These are phyloP conservation scores for Apodemus speciosus DNA, from an alignment of 2,113 vertebrate species.

Conservation along the genomic window DNA sequence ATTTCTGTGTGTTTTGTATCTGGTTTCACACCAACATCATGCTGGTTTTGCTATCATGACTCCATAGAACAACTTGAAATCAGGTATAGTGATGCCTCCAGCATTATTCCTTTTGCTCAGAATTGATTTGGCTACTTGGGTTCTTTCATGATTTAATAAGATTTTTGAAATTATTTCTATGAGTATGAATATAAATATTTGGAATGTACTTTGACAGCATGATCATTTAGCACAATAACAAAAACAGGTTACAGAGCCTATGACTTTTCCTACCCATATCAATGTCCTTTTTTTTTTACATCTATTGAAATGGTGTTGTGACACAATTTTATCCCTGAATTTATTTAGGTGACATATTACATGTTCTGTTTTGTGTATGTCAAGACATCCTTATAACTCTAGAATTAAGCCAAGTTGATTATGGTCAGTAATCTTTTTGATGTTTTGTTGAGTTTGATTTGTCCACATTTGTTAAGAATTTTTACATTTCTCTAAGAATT, in stretches of 20 bases:
- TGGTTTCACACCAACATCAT: background rate
- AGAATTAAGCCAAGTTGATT: background rate
- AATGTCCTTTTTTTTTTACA: background rate
- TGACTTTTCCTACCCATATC: background rate
- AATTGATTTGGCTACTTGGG: background rate
- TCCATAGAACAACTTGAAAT: background rate
- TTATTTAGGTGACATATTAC: background rate
- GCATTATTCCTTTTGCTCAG: background rate
- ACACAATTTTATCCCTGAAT: too few species aligned
- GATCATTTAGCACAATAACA: background rate
- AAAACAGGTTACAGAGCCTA: background rate
- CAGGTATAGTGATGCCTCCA: background rate
- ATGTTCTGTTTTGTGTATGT: background rate
- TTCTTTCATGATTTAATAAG: background rate
- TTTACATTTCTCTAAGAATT: too few species aligned
- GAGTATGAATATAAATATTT: background rate
- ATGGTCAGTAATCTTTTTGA: background rate
- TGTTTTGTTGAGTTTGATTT: background rate
- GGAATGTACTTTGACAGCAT: background rate
- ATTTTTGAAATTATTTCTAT: background rate
- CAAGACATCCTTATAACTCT: background rate
- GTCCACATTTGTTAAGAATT: background rate
- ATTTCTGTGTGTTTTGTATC: background rate
- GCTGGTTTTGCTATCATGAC: too few species aligned
- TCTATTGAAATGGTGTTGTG: background rate